Evolutionary conservation across 2,113 vertebrate genomes (phyloP).

Genomic region (Solea solea): DNA sequence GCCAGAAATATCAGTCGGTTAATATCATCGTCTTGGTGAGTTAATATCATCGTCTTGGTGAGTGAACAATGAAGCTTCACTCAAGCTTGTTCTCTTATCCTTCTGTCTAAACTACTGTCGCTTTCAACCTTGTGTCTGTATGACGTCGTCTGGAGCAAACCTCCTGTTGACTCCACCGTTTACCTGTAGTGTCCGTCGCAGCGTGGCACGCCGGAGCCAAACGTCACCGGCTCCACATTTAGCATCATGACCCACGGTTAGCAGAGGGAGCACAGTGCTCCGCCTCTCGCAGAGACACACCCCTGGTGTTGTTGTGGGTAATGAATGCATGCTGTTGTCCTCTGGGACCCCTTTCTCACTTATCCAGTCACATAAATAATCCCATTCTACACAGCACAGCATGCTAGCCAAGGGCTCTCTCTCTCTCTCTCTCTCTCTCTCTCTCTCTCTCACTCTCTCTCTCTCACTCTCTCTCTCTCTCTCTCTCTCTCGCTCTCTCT

Average conservation of each 20-base stretch:
- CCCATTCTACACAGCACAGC: slow-evolving; percentile 65
- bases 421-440: no score
- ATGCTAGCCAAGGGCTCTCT: slow-evolving; percentile 41
- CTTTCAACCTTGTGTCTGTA: no score
- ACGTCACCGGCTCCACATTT: slow-evolving; percentile 13
- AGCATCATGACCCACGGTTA: slow-evolving; percentile 29
- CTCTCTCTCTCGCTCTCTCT: not conserved
- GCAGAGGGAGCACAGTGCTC: slow-evolving; percentile 29
- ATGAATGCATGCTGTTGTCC: slow-evolving; percentile 60
- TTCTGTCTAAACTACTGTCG: no score
- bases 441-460: no score
- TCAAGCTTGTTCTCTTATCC: no score
- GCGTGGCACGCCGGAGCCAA: not conserved
- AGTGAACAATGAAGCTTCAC: no score
- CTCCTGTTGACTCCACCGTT: no score
- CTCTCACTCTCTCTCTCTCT: no score
- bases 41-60: no score
- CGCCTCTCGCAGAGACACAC: slow-evolving; percentile 54
- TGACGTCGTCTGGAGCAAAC: no score
- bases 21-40: no score
- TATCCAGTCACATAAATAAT: slow-evolving; percentile 79
- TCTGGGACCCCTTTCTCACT: slow-evolving; percentile 70
- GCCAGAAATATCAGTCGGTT: no score
- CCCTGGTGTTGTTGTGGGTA: slow-evolving; percentile 60
- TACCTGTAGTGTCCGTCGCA: slow-evolving; percentile 17